Conservation (phyloP, 2,797 vertebrate genomes). For the Anguilla pacifica region DNA sequence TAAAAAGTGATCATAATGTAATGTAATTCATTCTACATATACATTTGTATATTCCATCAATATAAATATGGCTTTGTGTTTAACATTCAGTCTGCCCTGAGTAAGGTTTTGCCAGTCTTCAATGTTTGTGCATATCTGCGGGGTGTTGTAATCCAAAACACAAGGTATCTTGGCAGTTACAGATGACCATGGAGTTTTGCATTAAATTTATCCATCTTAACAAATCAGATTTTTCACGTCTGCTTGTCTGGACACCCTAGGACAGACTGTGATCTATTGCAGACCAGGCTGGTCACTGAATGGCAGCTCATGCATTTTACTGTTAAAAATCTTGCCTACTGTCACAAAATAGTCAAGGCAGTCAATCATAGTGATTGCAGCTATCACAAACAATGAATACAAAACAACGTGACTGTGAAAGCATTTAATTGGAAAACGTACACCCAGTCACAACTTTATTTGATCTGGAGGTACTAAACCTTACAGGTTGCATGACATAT, state of each 20-base stretch:
- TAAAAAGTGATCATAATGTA: neutral
- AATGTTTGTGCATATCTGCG: neutral
- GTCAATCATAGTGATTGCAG: neutral
- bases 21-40: neutral
- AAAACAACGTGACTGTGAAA: neutral
- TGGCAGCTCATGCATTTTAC: constrained; percentile 12
- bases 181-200: constrained; percentile 20
- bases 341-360: constrained; percentile 21
- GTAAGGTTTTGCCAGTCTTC: neutral
- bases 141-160: neutral
- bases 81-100: neutral
- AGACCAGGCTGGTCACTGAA: constrained; percentile 10
- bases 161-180: neutral
- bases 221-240: constrained; percentile 10
- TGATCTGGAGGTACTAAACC: neutral
- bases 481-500: neutral
- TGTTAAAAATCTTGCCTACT: constrained; percentile 22
- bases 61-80: neutral
- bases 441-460: neutral
- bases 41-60: neutral
- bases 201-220: constrained; percentile 13
- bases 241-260: constrained; percentile 20
- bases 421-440: neutral
- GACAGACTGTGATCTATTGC: constrained; percentile 17
- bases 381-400: neutral